These are phyloP conservation scores for Myzus persicae DNA, from an alignment of 1,140 invertebrate genomes.

Conservation along the genomic window DNA sequence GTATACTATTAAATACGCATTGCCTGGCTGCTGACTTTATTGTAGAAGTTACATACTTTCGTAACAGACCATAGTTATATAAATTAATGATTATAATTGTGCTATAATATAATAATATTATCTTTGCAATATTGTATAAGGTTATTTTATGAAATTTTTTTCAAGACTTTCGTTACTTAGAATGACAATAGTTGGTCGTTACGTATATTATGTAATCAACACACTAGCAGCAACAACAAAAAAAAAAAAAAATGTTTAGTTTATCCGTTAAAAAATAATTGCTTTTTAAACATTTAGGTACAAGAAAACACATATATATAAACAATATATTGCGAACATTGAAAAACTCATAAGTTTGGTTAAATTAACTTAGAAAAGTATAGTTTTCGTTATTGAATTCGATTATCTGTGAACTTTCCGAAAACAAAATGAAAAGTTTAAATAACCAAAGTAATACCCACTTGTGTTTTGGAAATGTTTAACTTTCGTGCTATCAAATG, in stretches of 20 bases:
- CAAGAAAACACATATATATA: not conserved
- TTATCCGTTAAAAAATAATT: not conserved
- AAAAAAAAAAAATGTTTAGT: not conserved
- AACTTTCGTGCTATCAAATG: not conserved
- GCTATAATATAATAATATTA: too few species aligned
- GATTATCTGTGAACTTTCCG: not conserved
- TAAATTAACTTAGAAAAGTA: conserved; percentile 13
- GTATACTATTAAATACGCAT: not conserved
- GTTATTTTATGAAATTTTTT: not conserved
- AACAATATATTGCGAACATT: not conserved
- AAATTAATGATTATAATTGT: too few species aligned
- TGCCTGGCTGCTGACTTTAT: accelerated
- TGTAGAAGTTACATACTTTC: not conserved
- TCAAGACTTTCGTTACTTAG: not conserved
- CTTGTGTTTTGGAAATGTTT: not conserved
- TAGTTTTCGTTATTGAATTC: conserved; percentile 7
- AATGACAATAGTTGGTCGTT: not conserved
- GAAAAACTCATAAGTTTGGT: conserved; percentile 11
- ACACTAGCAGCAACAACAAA: not conserved
- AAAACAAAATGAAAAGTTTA: conserved; percentile 1
- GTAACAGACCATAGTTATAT: too few species aligned
- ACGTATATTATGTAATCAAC: not conserved
- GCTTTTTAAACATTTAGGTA: not conserved
- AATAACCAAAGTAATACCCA: not conserved
- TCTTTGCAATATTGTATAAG: not conserved